Percentiles rank a stretch among this genome's conserved stretches.
These are phyloP conservation scores for Avahi laniger DNA, from an alignment of 2,797 vertebrate genomes.

Conservation along the genomic window DNA sequence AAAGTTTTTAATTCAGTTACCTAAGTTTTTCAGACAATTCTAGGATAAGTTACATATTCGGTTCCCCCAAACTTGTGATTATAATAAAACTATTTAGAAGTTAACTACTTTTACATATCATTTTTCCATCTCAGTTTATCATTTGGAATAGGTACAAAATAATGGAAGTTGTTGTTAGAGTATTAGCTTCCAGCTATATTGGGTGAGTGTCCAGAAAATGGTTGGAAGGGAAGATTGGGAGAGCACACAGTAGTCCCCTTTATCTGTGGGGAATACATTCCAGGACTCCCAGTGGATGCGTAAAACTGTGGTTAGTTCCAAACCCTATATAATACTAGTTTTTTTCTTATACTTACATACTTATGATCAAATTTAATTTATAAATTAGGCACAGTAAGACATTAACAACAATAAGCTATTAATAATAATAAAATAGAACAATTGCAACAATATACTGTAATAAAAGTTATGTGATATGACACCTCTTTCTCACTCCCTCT, in stretches of 20 bases:
- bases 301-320: background rate
- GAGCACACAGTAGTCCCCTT: background rate
- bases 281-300: background rate
- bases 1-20: background rate
- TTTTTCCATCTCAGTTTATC: background rate
- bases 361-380: background rate
- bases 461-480: background rate
- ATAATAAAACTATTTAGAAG: background rate
- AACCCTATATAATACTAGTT: background rate
- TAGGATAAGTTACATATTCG: background rate
- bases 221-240: background rate
- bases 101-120: background rate
- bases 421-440: background rate
- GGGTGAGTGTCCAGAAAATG: background rate
- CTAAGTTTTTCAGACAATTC: background rate
- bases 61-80: background rate
- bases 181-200: background rate
- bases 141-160: background rate
- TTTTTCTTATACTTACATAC: background rate
- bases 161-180: background rate
- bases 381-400: background rate
- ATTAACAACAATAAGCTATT: background rate
- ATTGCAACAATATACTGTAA: background rate
- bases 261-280: background rate
- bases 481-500: background rate